Evolutionary conservation across 1,140 invertebrate genomes (phyloP).

Genomic region (Triops cancriformis): DNA sequence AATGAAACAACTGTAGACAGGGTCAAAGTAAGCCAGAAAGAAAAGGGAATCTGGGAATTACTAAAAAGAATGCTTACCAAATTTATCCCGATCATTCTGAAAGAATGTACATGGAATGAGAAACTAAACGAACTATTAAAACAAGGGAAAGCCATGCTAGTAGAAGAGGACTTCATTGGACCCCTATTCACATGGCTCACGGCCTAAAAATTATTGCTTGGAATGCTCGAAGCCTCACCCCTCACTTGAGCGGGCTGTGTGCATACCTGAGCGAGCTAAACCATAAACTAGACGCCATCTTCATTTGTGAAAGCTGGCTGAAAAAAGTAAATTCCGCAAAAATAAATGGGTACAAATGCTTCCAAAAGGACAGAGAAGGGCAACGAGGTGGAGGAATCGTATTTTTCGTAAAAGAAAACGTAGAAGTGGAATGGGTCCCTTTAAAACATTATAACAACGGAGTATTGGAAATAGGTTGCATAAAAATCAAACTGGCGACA

Average conservation of each 20-base stretch:
- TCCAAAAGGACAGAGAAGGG: no score
- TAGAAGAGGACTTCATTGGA: not conserved
- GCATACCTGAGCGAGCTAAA: not conserved
- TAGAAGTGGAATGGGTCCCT: no score
- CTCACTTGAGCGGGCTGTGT: no score
- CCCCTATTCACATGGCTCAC: not conserved
- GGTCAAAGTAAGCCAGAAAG: not conserved
- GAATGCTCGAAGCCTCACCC: no score
- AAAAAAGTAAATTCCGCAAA: no score
- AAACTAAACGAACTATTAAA: not conserved
- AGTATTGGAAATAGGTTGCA: no score
- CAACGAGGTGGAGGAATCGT: no score
- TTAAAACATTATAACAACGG: no score
- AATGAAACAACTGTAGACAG: no score
- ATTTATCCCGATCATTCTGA: not conserved
- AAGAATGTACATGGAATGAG: not conserved
- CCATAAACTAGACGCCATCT: not conserved
- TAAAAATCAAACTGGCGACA: no score
- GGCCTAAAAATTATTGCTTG: not conserved
- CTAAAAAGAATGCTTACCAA: not conserved
- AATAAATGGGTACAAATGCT: no score
- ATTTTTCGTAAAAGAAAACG: no score
- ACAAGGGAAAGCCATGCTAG: not conserved
- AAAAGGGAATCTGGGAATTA: not conserved
- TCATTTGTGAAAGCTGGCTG: not conserved